Evolutionary conservation across 2,797 vertebrate genomes (phyloP).

Genomic region (Remorina albescens): DNA sequence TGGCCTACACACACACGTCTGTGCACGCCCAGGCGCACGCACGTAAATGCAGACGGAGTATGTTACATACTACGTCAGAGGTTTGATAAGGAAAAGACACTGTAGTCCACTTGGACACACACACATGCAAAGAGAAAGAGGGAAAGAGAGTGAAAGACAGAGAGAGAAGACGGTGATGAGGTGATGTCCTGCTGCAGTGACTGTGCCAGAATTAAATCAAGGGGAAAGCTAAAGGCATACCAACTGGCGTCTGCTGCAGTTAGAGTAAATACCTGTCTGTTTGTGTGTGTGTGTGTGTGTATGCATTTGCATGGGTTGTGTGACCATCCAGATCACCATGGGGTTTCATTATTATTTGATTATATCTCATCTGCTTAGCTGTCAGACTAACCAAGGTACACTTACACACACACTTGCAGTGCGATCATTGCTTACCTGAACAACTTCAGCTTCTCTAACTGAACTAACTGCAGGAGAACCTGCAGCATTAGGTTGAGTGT

Average conservation of each 20-base stretch:
- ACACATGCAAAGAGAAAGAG: slow-evolving; percentile 11
- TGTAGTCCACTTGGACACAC: slow-evolving; percentile 27
- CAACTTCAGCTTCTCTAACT: slow-evolving; percentile 47
- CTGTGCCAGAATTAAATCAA: slow-evolving; percentile 65
- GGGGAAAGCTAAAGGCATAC: slow-evolving; percentile 54
- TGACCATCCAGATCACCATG: slow-evolving; percentile 68
- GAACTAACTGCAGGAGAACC: slow-evolving; percentile 58
- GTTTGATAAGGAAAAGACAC: slow-evolving; percentile 55
- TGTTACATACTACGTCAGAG: slow-evolving; percentile 65
- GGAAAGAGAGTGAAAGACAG: no score
- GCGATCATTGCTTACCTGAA: slow-evolving; percentile 44
- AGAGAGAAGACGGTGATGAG: slow-evolving; percentile 5
- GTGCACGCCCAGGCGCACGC: slow-evolving; percentile 28
- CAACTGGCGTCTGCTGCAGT: slow-evolving; percentile 66
- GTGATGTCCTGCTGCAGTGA: slow-evolving; percentile 52
- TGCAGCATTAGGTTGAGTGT: slow-evolving; percentile 24
- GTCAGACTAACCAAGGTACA: slow-evolving; percentile 66
- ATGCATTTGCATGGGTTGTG: slow-evolving; percentile 21
- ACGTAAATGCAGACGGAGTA: slow-evolving; percentile 51
- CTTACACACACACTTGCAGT: slow-evolving; percentile 26
- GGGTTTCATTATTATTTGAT: slow-evolving; percentile 76
- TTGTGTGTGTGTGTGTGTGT: slow-evolving; percentile 22
- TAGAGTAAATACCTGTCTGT: slow-evolving; percentile 54
- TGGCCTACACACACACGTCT: slow-evolving; percentile 36
- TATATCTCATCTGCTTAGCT: slow-evolving; percentile 72